Conservation (phyloP, 1,140 invertebrate species). For the Monomorium pharaonis region DNA sequence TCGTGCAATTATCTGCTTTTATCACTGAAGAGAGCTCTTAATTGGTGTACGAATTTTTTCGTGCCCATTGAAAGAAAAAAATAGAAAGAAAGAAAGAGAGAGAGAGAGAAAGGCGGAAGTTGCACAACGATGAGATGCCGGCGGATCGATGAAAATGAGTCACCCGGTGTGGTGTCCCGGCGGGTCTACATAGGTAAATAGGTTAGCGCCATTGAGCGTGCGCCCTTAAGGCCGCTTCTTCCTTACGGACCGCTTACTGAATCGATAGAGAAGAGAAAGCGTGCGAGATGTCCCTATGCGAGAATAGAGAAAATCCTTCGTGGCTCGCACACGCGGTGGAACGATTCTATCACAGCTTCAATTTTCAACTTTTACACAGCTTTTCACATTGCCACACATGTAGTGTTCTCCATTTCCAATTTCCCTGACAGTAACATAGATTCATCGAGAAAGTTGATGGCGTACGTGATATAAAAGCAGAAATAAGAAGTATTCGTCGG, state of each 20-base stretch:
- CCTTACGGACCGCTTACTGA: conserved; percentile 72
- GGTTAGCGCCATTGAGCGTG: conserved; percentile 75
- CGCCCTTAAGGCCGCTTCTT: conserved; percentile 78
- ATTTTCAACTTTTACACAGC: conserved; percentile 8
- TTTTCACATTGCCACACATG: not conserved
- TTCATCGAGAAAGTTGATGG: not conserved
- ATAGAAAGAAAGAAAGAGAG: not conserved
- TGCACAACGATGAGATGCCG: conserved; percentile 11
- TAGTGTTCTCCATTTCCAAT: not conserved
- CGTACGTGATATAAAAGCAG: not conserved
- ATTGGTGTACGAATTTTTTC: not conserved
- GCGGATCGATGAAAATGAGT: conserved; percentile 60
- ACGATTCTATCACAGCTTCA: conserved; percentile 3
- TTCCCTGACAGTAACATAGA: not conserved
- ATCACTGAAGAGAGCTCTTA: not conserved
- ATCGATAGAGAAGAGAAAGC: conserved; percentile 75
- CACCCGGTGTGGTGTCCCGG: conserved; percentile 50
- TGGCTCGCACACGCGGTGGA: not conserved
- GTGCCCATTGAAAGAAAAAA: not conserved
- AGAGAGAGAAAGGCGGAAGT: conserved; percentile 21
- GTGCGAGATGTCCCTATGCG: conserved; percentile 68
- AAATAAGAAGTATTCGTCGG: not conserved
- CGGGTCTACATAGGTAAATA: conserved; percentile 69
- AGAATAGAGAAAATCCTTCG: conserved; percentile 47
- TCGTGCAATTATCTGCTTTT: conserved; percentile 10